These are phyloP conservation scores for Lates calcarifer DNA, from an alignment of 2,113 vertebrate species.

Conservation along the genomic window DNA sequence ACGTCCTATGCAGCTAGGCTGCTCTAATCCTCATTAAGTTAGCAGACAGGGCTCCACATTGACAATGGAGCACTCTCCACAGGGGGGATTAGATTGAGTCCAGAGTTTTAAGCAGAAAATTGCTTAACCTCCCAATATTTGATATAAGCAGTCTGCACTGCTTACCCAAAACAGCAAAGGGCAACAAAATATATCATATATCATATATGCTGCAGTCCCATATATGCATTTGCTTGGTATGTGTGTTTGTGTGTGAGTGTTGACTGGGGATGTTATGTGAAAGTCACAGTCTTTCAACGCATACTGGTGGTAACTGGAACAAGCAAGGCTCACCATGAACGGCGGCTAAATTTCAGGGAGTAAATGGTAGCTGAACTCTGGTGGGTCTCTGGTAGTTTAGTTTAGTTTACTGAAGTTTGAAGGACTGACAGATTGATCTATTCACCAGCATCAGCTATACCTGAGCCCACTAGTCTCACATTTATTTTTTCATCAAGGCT, in stretches of 20 bases:
- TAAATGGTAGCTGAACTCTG: background rate
- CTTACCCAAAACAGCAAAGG: conserved; percentile 37
- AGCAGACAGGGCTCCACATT: conserved; percentile 61
- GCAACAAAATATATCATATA: conserved; percentile 45
- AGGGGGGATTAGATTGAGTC: conserved; percentile 63
- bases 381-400: background rate
- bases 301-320: background rate
- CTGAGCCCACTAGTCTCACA: background rate
- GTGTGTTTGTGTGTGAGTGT: conserved; percentile 27
- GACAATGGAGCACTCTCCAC: conserved; percentile 63
- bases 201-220: conserved; percentile 22
- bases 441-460: conserved; percentile 22
- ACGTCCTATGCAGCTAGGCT: conserved; percentile 35
- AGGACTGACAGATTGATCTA: conserved; percentile 8
- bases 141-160: conserved; percentile 56
- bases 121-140: conserved; percentile 63
- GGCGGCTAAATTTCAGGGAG: conserved; percentile 1
- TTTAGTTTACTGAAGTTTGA: conserved; percentile 1
- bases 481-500: conserved; percentile 19
- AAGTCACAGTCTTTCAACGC: background rate
- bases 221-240: background rate
- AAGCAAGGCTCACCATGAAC: background rate
- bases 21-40: conserved; percentile 73
- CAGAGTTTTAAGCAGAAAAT: conserved; percentile 62
- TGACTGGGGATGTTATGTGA: conserved; percentile 16